Evolutionary conservation across 1,140 invertebrate genomes (phyloP).

Genomic region (Samia ricini): DNA sequence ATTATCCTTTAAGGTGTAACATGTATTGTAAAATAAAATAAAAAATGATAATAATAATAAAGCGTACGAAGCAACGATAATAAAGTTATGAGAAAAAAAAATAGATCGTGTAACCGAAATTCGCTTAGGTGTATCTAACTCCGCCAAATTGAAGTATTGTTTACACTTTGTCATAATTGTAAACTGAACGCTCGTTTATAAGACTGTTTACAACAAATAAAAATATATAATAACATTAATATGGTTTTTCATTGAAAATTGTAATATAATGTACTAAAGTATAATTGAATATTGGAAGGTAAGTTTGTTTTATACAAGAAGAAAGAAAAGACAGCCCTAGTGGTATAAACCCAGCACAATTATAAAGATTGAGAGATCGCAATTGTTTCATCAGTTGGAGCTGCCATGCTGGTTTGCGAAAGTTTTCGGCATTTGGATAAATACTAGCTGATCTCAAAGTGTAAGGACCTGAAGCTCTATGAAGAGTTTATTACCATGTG

Average conservation of each 20-base stretch:
- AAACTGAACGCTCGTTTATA: slow-evolving; percentile 67
- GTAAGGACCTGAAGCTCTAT: too few relatives aligned
- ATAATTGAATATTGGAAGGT: neutral
- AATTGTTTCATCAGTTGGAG: too few relatives aligned
- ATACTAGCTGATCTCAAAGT: too few relatives aligned
- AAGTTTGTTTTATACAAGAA: neutral
- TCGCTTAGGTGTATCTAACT: slow-evolving; percentile 54
- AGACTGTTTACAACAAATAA: slow-evolving; percentile 62
- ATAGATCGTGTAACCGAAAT: slow-evolving; percentile 53
- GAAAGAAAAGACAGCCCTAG: too few relatives aligned
- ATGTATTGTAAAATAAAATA: slow-evolving; percentile 26
- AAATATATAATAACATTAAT: slow-evolving; percentile 2
- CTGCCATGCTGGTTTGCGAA: too few relatives aligned
- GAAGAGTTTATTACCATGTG: too few relatives aligned
- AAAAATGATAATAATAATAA: slow-evolving; percentile 20
- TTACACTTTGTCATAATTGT: slow-evolving; percentile 44
- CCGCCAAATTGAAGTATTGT: slow-evolving; percentile 67
- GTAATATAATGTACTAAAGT: too few relatives aligned
- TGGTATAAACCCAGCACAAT: too few relatives aligned
- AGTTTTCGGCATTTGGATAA: too few relatives aligned
- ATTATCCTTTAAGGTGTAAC: slow-evolving; percentile 39
- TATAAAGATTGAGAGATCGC: too few relatives aligned
- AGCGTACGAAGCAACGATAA: slow-evolving; percentile 29
- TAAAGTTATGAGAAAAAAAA: slow-evolving; percentile 16
- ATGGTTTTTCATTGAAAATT: neutral